These are phyloP conservation scores for Dinoponera quadriceps DNA, from an alignment of 1,140 invertebrate species.

Conservation along the genomic window DNA sequence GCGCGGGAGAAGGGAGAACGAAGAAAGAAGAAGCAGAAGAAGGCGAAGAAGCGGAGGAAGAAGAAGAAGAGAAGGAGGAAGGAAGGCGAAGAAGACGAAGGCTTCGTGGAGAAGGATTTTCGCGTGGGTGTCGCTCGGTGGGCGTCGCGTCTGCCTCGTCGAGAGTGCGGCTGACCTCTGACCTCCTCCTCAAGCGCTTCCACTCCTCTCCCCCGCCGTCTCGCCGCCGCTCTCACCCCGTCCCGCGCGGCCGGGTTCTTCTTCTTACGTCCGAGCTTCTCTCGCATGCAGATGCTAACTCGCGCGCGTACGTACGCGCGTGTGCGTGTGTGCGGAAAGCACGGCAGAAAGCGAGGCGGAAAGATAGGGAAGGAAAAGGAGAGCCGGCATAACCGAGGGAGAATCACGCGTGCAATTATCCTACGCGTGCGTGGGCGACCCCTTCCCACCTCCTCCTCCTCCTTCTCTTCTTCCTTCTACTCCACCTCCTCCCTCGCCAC, in stretches of 20 bases:
- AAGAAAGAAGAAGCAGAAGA: conserved; percentile 48
- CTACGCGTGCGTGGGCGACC: conserved; percentile 82
- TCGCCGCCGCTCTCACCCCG: conserved; percentile 54
- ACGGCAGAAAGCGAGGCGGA: conserved; percentile 26
- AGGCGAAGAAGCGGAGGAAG: conserved; percentile 65
- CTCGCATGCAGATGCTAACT: conserved; percentile 79
- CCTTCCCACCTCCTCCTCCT: conserved; percentile 63
- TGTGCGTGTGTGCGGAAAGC: not conserved
- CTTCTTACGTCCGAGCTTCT: conserved; percentile 63
- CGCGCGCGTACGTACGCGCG: conserved; percentile 64
- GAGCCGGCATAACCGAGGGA: conserved; percentile 79
- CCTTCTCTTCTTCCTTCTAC: conserved; percentile 45
- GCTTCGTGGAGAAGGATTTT: conserved; percentile 71
- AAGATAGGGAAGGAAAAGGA: conserved; percentile 45
- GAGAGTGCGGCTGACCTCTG: conserved; percentile 76
- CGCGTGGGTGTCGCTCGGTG: conserved; percentile 82
- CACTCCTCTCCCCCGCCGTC: conserved; percentile 56
- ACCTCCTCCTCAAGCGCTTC: conserved; percentile 75
- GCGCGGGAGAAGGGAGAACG: conserved; percentile 50
- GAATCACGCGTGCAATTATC: conserved; percentile 85
- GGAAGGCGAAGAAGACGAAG: conserved; percentile 60
- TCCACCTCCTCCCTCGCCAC: conserved; percentile 28
- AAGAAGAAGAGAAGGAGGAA: conserved; percentile 65
- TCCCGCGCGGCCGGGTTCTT: conserved; percentile 20
- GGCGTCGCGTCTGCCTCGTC: conserved; percentile 84